Evolutionary conservation across 2,888 invertebrate species (phyloP).

Genomic region (Coenonympha arcania): DNA sequence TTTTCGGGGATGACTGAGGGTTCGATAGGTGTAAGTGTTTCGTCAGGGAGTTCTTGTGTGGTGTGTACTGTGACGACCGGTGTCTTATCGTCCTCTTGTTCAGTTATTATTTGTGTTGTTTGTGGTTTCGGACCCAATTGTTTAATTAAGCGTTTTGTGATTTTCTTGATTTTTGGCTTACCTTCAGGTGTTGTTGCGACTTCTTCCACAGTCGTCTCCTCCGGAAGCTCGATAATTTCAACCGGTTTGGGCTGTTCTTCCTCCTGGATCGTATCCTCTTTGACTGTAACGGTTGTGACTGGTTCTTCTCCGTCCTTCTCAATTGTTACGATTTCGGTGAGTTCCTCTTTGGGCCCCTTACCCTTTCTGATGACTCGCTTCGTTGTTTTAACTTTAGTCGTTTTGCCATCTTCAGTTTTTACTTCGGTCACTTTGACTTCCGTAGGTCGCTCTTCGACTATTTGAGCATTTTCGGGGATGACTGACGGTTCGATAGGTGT

Average conservation of each 20-base stretch:
- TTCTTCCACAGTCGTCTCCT: neutral
- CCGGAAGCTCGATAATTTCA: neutral
- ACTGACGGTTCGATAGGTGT: neutral
- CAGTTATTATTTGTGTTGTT: slow-evolving; percentile 31
- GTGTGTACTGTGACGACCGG: slow-evolving; percentile 33
- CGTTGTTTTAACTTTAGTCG: neutral
- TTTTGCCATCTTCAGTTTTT: neutral
- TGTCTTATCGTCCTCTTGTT: slow-evolving; percentile 25
- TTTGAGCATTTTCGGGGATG: neutral
- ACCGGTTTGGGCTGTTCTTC: neutral
- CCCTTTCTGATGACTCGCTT: neutral
- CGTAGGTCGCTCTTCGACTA: neutral
- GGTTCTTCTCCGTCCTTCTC: neutral
- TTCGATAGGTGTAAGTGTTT: slow-evolving; percentile 7
- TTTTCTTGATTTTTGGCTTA: slow-evolving; percentile 33
- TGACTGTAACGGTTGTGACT: neutral
- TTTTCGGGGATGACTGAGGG: neutral
- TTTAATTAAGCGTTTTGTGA: slow-evolving; percentile 21
- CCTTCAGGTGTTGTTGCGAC: slow-evolving; percentile 25
- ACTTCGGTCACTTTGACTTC: neutral
- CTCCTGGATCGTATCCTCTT: neutral
- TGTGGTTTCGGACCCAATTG: slow-evolving; percentile 33
- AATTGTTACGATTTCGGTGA: neutral
- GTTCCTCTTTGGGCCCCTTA: neutral
- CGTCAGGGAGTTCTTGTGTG: slow-evolving; percentile 33